Conservation (phyloP, 2,113 vertebrate genomes). For the Dryoscopus gambensis region DNA sequence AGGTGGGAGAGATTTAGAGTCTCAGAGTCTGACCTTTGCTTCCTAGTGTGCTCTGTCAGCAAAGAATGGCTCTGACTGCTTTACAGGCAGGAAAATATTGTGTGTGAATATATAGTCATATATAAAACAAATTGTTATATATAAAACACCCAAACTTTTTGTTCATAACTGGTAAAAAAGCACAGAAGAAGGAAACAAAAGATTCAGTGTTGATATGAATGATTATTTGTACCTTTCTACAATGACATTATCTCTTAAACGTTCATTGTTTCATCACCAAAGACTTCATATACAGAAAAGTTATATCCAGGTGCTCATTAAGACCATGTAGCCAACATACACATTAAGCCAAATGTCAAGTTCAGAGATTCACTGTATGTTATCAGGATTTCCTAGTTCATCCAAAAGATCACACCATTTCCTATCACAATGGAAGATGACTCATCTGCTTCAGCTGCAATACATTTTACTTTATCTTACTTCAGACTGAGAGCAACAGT, state of each 20-base stretch:
- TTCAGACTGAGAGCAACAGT: background rate
- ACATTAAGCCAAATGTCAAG: background rate
- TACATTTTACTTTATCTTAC: background rate
- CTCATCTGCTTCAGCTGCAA: background rate
- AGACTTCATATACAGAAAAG: background rate
- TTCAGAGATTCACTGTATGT: background rate
- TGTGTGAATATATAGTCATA: background rate
- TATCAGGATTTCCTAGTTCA: background rate
- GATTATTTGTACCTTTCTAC: background rate
- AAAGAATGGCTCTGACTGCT: background rate
- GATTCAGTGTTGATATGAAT: background rate
- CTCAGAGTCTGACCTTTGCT: background rate
- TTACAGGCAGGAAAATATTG: background rate
- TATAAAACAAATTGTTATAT: background rate
- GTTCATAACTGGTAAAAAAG: background rate
- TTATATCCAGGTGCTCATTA: background rate
- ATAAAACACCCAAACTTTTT: background rate
- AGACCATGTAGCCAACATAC: background rate
- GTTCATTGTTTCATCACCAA: background rate
- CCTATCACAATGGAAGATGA: background rate
- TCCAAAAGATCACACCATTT: background rate
- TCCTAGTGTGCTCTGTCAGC: background rate
- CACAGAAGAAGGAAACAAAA: background rate
- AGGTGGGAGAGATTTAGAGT: background rate
- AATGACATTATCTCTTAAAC: background rate